Evolutionary conservation across 2,113 vertebrate genomes (phyloP).

Genomic region (Vireo altiloquus): DNA sequence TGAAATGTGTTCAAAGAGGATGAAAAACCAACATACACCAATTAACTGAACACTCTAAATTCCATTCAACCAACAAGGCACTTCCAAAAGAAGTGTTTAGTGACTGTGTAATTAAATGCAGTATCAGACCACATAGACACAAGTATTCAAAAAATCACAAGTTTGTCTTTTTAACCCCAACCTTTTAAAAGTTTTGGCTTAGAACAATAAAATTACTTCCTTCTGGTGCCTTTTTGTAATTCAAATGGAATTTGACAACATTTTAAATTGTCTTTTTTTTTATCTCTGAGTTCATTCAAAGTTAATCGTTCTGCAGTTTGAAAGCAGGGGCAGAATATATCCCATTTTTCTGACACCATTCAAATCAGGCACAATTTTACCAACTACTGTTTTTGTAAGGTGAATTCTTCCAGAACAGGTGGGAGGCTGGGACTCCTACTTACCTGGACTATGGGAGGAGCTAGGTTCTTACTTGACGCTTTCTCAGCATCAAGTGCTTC

Average conservation of each 20-base stretch:
- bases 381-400: background rate
- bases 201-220: background rate
- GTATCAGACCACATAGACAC: background rate
- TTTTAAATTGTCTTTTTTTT: background rate
- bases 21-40: background rate
- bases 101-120: background rate
- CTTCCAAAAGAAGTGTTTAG: background rate
- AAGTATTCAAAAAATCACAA: background rate
- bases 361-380: background rate
- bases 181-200: background rate
- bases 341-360: background rate
- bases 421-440: background rate
- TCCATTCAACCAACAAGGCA: background rate
- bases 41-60: background rate
- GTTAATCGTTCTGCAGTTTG: background rate
- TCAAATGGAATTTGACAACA: background rate
- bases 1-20: background rate
- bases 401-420: background rate
- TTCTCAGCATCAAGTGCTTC: background rate
- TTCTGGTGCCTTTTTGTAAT: background rate
- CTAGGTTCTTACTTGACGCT: background rate
- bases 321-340: background rate
- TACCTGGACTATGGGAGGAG: background rate
- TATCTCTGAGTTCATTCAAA: background rate
- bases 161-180: background rate